These are phyloP conservation scores for Marisa cornuarietis DNA, from an alignment of 1,140 invertebrate genomes.

Conservation along the genomic window DNA sequence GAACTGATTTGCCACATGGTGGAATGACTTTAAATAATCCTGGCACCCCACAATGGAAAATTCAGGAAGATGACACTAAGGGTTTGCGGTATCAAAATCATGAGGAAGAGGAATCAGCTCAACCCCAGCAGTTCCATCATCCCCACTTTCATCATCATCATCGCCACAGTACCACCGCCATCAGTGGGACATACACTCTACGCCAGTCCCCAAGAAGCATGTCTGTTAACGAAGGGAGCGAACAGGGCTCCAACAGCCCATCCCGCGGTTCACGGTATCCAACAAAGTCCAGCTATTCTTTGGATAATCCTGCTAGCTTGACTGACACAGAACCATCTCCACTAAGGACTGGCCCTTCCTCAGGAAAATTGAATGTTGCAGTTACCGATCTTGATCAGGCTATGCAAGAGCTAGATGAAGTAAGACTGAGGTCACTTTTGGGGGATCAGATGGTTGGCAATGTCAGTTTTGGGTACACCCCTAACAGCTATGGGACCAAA, in stretches of 20 bases:
- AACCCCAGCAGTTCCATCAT: constrained; percentile 12
- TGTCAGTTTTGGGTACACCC: not conserved
- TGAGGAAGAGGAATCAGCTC: not conserved
- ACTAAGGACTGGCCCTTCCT: not conserved
- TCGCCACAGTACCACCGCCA: not conserved
- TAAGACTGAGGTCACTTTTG: constrained; percentile 36
- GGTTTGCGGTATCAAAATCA: not conserved
- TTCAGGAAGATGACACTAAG: not conserved
- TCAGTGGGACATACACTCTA: constrained; percentile 24
- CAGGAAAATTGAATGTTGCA: not conserved
- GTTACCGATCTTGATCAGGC: constrained; percentile 53
- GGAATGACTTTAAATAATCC: not conserved
- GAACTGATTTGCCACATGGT: not conserved
- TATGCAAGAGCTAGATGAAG: constrained; percentile 49
- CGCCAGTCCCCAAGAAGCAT: constrained; percentile 10
- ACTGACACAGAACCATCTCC: not conserved
- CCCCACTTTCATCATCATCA: constrained; percentile 23
- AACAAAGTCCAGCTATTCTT: constrained; percentile 9
- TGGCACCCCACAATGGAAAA: not conserved
- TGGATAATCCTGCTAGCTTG: not conserved
- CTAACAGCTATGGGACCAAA: not conserved
- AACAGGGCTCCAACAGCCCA: not conserved
- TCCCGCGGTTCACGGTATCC: not conserved
- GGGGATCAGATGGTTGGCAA: constrained; percentile 8
- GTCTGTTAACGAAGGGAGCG: not conserved